Evolutionary conservation across 2,113 vertebrate genomes (phyloP), one percentile per base, ranked within the genome.

Genomic region (Gobius niger): DNA sequence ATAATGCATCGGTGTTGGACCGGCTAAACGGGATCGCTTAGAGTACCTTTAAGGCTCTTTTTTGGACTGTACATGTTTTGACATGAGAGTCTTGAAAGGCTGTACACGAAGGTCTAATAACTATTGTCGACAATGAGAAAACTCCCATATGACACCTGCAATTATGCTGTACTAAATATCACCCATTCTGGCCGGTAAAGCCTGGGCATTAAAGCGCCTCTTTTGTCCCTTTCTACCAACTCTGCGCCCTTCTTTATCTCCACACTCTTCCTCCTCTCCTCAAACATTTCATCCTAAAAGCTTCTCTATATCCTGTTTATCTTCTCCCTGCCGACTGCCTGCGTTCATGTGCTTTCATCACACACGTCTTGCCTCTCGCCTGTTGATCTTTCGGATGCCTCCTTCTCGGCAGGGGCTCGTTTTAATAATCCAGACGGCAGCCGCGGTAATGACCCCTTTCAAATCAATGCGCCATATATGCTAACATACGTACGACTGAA

Each of bases 361-460:
- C 66, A 62, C 47, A 59, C n/a, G 3, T 53, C 54, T 0, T 41
- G n/a, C 2, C 50, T 65, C 14, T 62, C 6, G 44, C 18, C 49
- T 42, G 74, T 44, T 66, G 47, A 68, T 62, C 62, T 16, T 16
- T 68, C 46, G 5, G n/a, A 13, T 1, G 18, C 60, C 44, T 40
- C 7, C 65, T 44, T 74, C 70, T 53, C 63, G 74, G 73, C 72
- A 68, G 62, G 66, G 44, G 59, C 16, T 54, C 63, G 13, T 75
- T 72, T 77, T 69, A 80, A 46, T 77, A 64, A 72, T 10, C 57
- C 50, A 47, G 57, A 54, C 52, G 18, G 62, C 59, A 69, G 2
- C 61, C 24, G 65, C 54, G 72, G 67, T 75, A 79, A 81, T 68
- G 63, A 62, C 13, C 61, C 72, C 40, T 19, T 61, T 51, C 54